These are phyloP conservation scores for Cryptomyrus ogoouensis DNA, from an alignment of 2,113 vertebrate genomes.

Conservation along the genomic window DNA sequence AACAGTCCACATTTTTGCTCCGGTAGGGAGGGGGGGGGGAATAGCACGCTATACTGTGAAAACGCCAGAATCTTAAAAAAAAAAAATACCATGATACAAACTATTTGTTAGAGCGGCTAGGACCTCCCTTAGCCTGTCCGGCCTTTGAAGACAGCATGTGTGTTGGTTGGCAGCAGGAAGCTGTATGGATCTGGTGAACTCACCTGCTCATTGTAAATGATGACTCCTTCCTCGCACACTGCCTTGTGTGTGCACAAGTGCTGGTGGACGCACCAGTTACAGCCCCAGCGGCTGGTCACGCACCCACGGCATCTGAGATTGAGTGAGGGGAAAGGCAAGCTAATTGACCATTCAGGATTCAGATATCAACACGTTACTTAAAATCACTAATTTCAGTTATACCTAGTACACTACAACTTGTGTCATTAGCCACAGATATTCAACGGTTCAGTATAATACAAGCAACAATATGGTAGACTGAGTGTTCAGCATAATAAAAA, in stretches of 20 bases:
- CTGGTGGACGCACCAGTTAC: constrained; percentile 92
- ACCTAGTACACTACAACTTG: neutral
- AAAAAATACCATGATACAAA: no score
- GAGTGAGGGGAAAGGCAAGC: neutral
- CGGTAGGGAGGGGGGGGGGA: no score
- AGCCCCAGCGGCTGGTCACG: constrained; percentile 85
- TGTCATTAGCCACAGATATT: neutral
- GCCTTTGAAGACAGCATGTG: no score
- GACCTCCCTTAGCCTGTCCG: no score
- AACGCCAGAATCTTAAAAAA: no score
- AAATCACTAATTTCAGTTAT: neutral
- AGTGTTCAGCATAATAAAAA: neutral
- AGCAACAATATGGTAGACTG: neutral
- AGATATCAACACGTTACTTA: neutral
- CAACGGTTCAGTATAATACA: neutral
- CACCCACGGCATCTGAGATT: constrained; percentile 80
- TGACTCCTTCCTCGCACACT: constrained; percentile 72
- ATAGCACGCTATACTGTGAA: no score
- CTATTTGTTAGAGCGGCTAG: no score
- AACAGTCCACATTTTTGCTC: no score
- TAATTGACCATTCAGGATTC: neutral
- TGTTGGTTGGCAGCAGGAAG: no score
- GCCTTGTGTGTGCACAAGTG: constrained; percentile 86
- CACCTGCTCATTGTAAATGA: constrained; percentile 86
- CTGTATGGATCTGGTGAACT: constrained; percentile 30